Percentiles rank a stretch among this genome's conserved stretches.
phyloP scores from a whole-genome alignment of 2,113 vertebrate genomes.

The Lamprotornis superbus region DNA sequence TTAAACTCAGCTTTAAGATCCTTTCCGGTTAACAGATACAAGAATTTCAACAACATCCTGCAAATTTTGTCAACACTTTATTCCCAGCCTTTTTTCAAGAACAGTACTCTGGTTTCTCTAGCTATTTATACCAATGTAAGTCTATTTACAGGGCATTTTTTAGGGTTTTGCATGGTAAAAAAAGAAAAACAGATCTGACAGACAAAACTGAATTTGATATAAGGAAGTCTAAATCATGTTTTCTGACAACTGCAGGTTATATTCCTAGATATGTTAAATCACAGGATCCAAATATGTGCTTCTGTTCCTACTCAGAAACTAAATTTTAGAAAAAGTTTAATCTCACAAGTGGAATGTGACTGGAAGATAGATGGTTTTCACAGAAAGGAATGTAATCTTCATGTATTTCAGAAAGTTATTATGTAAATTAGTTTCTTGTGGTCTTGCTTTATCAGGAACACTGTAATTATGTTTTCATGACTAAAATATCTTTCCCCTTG shows the following conservation, averaged over 20 bases:
- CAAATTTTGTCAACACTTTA: background rate
- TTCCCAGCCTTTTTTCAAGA: background rate
- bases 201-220: background rate
- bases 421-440: background rate
- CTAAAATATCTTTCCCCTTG: background rate
- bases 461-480: background rate
- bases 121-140: background rate
- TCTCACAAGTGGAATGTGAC: background rate
- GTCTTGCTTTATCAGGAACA: background rate
- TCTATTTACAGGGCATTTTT: background rate
- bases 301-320: background rate
- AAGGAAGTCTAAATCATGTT: background rate
- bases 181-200: background rate
- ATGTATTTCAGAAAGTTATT: background rate
- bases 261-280: background rate
- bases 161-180: background rate
- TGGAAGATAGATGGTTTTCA: background rate
- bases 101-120: background rate
- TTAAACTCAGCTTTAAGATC: background rate
- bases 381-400: background rate
- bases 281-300: background rate
- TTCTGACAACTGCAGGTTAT: background rate
- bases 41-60: background rate
- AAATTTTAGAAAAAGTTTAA: background rate
- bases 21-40: background rate